phyloP scores from a whole-genome alignment of 2,888 invertebrate species.

The Catocala nupta region DNA sequence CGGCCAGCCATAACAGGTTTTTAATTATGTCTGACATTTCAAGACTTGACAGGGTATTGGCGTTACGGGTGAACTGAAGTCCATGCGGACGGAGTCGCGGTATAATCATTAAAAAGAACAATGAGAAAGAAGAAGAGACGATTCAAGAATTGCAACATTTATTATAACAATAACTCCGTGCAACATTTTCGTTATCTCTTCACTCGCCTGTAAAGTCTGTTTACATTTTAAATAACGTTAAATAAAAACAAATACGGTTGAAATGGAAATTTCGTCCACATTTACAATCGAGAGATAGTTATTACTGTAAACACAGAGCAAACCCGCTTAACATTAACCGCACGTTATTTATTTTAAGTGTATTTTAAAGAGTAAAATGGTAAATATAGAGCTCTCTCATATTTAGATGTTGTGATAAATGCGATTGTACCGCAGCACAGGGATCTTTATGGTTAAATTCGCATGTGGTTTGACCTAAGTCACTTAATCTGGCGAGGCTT shows the following conservation, averaged over 20 bases:
- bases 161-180: no score
- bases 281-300: constrained; percentile 1
- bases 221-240: no score
- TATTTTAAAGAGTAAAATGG: constrained; percentile 20
- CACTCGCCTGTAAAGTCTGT: no score
- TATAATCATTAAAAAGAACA: no score
- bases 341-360: not conserved
- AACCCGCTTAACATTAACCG: not conserved
- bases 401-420: constrained; percentile 54
- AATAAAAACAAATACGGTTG: not conserved
- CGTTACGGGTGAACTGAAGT: no score
- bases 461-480: constrained; percentile 67
- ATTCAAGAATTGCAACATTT: no score
- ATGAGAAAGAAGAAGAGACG: no score
- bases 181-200: no score
- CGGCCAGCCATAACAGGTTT: no score
- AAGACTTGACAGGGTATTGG: no score
- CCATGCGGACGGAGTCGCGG: no score
- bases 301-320: not conserved
- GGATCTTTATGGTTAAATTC: constrained; percentile 64
- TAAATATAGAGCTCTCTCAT: constrained; percentile 35
- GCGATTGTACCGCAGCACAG: constrained; percentile 54
- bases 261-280: not conserved
- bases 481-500: constrained; percentile 71
- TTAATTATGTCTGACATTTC: no score